phyloP scores from a whole-genome alignment of 2,113 vertebrate genomes.

The Aythya baeri region DNA sequence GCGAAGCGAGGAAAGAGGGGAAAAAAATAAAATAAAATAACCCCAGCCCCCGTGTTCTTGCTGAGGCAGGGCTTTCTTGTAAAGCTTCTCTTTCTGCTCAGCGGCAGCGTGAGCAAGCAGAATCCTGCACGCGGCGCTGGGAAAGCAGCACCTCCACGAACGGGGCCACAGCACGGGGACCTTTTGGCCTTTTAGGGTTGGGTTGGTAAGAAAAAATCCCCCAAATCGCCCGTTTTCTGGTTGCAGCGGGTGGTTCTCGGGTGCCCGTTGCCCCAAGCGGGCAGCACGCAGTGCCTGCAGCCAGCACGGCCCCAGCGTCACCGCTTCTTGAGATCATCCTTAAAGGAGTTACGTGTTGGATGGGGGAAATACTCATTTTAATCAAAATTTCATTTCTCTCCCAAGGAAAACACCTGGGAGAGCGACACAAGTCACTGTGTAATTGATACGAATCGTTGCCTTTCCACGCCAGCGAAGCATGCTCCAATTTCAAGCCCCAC shows the following conservation, averaged over 20 bases:
- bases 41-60: slow-evolving; percentile 40
- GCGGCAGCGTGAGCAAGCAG: slow-evolving; percentile 29
- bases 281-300: neutral
- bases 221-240: neutral
- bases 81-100: slow-evolving; percentile 66
- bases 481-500: neutral
- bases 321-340: neutral
- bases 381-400: neutral
- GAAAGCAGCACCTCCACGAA: neutral
- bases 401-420: neutral
- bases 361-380: rapidly evolving
- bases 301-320: neutral
- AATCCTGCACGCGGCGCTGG: neutral
- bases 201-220: neutral
- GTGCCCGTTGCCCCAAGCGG: rapidly evolving
- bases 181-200: neutral
- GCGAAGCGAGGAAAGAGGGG: slow-evolving; percentile 57
- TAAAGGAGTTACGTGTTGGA: neutral
- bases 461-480: neutral
- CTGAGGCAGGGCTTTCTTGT: slow-evolving; percentile 73
- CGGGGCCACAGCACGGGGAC: rapidly evolving
- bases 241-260: neutral
- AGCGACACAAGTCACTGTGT: neutral
- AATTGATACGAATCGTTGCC: neutral
- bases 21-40: neutral